Evolutionary conservation across 2,113 vertebrate genomes (phyloP).

Genomic region (Poecile atricapillus): DNA sequence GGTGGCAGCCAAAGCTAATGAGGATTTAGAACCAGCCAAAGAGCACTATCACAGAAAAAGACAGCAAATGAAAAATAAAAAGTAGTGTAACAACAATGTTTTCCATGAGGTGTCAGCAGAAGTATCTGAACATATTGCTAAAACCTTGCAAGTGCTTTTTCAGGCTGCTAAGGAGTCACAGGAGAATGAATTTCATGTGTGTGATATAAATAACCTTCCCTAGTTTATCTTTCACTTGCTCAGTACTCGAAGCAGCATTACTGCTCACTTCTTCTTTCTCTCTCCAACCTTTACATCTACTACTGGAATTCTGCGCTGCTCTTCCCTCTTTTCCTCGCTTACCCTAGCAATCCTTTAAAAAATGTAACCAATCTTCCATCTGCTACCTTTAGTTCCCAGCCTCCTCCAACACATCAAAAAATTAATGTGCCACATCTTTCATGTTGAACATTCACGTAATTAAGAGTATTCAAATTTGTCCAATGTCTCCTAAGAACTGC

Average conservation of each 20-base stretch:
- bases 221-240: background rate
- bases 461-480: background rate
- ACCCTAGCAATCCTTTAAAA: background rate
- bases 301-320: background rate
- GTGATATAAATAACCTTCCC: background rate
- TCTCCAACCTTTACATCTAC: background rate
- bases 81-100: constrained; percentile 15
- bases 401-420: background rate
- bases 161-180: background rate
- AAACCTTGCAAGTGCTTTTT: background rate
- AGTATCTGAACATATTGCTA: constrained; percentile 28
- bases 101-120: constrained; percentile 52
- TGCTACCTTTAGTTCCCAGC: background rate
- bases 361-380: background rate
- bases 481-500: background rate
- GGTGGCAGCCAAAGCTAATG: background rate
- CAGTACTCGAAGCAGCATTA: background rate
- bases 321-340: background rate
- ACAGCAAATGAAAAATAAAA: background rate
- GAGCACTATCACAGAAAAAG: background rate
- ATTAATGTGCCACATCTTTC: background rate
- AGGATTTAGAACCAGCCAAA: background rate
- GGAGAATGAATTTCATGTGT: background rate
- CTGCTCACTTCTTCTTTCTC: background rate
- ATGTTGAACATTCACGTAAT: background rate